A percentile compares a stretch with the other conserved stretches of the same genome.
Evolutionary conservation across 2,113 vertebrate species (phyloP).

Genomic region (Hucho hucho): DNA sequence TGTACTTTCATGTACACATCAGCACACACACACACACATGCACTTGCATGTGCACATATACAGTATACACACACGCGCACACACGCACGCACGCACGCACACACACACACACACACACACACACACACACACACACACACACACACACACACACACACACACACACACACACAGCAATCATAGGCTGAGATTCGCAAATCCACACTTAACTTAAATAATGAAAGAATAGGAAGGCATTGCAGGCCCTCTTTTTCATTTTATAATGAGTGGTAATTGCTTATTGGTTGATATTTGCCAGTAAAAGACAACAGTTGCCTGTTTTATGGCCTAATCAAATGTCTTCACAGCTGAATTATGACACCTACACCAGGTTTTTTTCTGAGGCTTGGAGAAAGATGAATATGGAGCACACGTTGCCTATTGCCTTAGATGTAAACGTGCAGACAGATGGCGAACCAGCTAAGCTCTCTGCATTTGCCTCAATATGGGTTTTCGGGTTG

Average conservation of each 20-base stretch:
- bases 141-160: background rate
- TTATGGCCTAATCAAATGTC: background rate
- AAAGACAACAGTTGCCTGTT: background rate
- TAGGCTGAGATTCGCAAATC: too few relatives aligned
- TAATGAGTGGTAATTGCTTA: background rate
- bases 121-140: too few relatives aligned
- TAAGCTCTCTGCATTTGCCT: background rate
- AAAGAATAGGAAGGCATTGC: background rate
- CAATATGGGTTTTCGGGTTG: constrained; percentile 10
- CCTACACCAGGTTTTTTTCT: too few relatives aligned
- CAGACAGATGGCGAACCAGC: background rate
- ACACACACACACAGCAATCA: background rate
- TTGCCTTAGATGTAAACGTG: background rate
- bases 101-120: background rate
- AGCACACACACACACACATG: background rate
- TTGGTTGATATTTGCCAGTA: background rate
- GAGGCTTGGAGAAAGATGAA: too few relatives aligned
- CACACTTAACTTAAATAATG: background rate
- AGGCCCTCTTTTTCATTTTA: background rate
- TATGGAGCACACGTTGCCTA: background rate
- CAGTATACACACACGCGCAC: background rate
- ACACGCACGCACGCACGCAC: background rate
- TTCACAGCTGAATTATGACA: background rate
- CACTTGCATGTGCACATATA: background rate
- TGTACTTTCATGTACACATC: background rate